Conservation (phyloP, 2,888 invertebrate genomes). For the Lumbricus terrestris region DNA sequence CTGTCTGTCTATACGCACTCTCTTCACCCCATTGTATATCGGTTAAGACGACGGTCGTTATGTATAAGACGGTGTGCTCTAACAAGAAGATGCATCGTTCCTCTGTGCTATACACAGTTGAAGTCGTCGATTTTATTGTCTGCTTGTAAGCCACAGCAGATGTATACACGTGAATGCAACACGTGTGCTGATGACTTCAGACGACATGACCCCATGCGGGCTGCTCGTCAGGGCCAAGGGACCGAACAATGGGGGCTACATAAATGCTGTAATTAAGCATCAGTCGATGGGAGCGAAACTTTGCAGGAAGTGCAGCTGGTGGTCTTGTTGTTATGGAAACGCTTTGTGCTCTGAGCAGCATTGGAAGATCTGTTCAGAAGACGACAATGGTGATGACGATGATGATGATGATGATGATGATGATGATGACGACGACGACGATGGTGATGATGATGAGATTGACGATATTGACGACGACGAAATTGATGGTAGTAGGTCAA, state of each 20-base stretch:
- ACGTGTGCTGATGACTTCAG: background rate
- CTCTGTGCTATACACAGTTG: too few species aligned
- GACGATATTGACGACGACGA: background rate
- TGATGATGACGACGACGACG: constrained; percentile 19
- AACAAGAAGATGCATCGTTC: too few species aligned
- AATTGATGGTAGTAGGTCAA: background rate
- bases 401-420: constrained; percentile 21
- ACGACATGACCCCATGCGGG: background rate
- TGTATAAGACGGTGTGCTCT: too few species aligned
- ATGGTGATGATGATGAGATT: constrained; percentile 23
- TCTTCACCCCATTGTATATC: background rate
- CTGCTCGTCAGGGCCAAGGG: background rate
- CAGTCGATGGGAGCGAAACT: background rate
- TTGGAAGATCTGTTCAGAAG: background rate
- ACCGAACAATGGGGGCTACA: background rate
- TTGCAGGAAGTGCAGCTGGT: too few species aligned
- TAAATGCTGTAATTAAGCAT: background rate
- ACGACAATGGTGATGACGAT: background rate
- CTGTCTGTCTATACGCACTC: background rate
- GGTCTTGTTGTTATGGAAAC: background rate
- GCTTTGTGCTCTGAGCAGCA: background rate
- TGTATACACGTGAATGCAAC: background rate
- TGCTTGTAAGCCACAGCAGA: background rate
- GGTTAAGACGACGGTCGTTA: too few species aligned
- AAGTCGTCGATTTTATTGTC: too few species aligned